Evolutionary conservation across 2,797 vertebrate genomes (phyloP).

Genomic region (Hozukius guyotensis): DNA sequence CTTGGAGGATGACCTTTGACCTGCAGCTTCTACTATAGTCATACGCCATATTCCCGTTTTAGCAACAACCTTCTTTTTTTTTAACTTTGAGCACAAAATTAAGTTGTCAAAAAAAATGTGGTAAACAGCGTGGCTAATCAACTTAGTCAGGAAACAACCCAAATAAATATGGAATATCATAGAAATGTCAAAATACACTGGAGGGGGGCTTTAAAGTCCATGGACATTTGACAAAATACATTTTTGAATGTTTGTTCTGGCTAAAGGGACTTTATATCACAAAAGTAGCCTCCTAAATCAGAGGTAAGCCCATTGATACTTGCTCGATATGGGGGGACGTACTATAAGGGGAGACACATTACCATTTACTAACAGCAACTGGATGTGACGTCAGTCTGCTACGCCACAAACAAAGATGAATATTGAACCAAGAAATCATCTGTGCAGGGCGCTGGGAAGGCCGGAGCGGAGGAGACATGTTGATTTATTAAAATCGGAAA

Average conservation of each 20-base stretch:
- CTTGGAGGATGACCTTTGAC: too few species aligned
- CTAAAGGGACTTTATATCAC: background rate
- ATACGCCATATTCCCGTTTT: too few species aligned
- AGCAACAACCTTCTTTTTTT: too few species aligned
- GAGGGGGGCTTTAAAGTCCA: background rate
- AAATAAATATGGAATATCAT: too few species aligned
- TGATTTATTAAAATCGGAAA: constrained; percentile 48
- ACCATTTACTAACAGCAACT: constrained; percentile 12
- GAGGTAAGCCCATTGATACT: background rate
- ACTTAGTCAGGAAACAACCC: too few species aligned
- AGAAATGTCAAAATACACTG: too few species aligned
- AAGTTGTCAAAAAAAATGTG: too few species aligned
- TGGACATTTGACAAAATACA: background rate
- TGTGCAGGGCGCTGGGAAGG: background rate
- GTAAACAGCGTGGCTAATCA: too few species aligned
- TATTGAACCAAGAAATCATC: constrained; percentile 27
- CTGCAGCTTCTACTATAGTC: too few species aligned
- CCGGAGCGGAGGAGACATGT: constrained; percentile 14
- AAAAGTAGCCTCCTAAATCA: background rate
- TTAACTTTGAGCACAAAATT: too few species aligned
- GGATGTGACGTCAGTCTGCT: background rate
- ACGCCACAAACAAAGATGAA: constrained; percentile 39
- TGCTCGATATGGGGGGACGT: too few species aligned
- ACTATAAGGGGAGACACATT: background rate
- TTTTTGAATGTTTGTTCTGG: background rate